phyloP scores from a whole-genome alignment of 2,113 vertebrate species.

The Macheiramphus alcinus region DNA sequence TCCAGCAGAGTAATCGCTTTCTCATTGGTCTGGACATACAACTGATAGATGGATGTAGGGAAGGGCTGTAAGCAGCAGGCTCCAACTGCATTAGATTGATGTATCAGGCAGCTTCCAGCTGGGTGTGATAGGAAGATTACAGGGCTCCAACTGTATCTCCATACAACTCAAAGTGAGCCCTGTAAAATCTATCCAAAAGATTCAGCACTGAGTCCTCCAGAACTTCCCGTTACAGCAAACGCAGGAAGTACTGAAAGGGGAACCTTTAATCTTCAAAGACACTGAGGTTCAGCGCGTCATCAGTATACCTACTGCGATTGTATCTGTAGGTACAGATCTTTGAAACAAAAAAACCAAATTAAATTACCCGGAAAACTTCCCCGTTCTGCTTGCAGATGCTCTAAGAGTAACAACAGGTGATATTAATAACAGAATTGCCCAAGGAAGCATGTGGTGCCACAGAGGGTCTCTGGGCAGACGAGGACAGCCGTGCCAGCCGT shows the following conservation, averaged over 20 bases:
- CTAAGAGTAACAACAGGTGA: not conserved
- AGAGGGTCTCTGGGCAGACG: not conserved
- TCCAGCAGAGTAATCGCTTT: not conserved
- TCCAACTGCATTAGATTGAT: slow-evolving; percentile 23
- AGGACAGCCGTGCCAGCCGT: not conserved
- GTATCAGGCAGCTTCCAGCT: slow-evolving; percentile 45
- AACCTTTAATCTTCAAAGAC: not conserved
- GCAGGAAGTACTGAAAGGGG: not conserved
- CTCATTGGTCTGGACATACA: slow-evolving; percentile 37
- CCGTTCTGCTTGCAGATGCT: not conserved
- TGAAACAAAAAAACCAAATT: not conserved
- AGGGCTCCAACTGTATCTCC: slow-evolving; percentile 22
- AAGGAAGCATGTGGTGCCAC: not conserved
- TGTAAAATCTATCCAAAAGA: not conserved
- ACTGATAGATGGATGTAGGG: not conserved
- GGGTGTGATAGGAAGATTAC: slow-evolving; percentile 54
- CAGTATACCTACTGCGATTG: not conserved
- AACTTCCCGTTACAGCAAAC: not conserved
- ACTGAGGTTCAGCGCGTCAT: not conserved
- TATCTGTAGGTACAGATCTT: not conserved
- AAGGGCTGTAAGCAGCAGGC: slow-evolving; percentile 15
- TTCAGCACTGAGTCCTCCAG: not conserved
- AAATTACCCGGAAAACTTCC: not conserved
- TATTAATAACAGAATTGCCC: not conserved
- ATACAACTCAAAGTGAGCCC: not conserved